A percentile compares a stretch with the other conserved stretches of the same genome.
phyloP scores from a whole-genome alignment of 2,113 vertebrate species.

The Protomyctophum bolini region DNA sequence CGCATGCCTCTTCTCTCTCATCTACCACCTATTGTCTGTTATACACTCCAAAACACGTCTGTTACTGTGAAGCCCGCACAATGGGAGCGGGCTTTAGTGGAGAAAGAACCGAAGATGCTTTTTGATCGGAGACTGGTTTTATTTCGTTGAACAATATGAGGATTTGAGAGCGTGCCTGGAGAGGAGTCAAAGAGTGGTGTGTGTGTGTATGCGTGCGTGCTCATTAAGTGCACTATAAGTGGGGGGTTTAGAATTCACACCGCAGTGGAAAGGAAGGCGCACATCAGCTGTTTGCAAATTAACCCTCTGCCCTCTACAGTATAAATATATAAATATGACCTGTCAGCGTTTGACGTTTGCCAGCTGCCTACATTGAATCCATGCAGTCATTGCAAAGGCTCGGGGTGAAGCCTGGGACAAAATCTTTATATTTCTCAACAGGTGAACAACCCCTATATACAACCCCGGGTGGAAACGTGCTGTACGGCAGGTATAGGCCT shows the following conservation, averaged over 20 bases:
- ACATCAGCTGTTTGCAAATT: constrained; percentile 26
- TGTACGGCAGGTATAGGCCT: too few relatives aligned
- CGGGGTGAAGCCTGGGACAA: neutral
- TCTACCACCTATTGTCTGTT: constrained; percentile 12
- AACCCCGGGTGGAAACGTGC: too few relatives aligned
- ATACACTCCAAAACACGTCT: constrained; percentile 17
- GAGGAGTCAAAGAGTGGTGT: neutral
- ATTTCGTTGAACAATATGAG: neutral
- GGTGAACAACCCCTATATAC: too few relatives aligned
- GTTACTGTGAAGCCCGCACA: constrained; percentile 6
- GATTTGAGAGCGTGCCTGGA: neutral
- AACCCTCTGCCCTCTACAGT: constrained; percentile 20
- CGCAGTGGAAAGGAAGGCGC: neutral
- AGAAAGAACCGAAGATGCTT: constrained; percentile 13
- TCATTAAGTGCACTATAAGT: neutral
- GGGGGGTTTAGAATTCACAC: too few relatives aligned
- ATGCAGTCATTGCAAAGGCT: neutral
- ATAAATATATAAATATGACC: constrained; percentile 21
- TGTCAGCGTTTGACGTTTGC: constrained; percentile 21
- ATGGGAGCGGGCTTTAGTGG: constrained; percentile 4
- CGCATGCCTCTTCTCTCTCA: constrained; percentile 10
- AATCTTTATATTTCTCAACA: too few relatives aligned
- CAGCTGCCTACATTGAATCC: constrained; percentile 14
- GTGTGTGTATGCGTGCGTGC: neutral
- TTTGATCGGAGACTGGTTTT: constrained; percentile 10